Base-by-base conservation (phyloP, 2,888 invertebrate species). In the Drosophila mimetica region DNA sequence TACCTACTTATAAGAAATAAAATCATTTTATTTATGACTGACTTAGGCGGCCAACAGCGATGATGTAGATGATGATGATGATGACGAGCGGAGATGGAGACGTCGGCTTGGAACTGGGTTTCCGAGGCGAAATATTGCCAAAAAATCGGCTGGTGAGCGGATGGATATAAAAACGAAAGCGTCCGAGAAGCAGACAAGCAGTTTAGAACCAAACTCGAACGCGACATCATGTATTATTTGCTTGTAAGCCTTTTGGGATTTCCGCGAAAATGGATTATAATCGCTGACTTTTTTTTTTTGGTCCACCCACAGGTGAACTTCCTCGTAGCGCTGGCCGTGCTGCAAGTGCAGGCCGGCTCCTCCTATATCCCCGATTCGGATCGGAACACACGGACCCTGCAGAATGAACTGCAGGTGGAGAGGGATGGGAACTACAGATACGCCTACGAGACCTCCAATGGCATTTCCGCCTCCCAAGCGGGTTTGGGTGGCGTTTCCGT, bases 381-480 rank as follows among this genome's bases (percentile, higher is more conserved):
- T 61, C 77, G 85, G n/a, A 76, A 84, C 50, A 80, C 84, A 4
- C 75, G 74, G 4, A 86, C 87, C 0, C 28, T 90, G 11, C 83
- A 77, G 11, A 87, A 84, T 28, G 80, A 88, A 18, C 57, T 79
- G 25, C 73, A 81, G 30, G 75, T 89, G 47, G 71, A 79, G 1
- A 61, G 63, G 8, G 89, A 90, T 69, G 89, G 89, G n/a, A 77
- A 75, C 7, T 90, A 89, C 74, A 76, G 64, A 5, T 90, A 89
- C 59, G 77, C 76, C 16, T 90, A 89, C 51, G 88, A 86, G 52
- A 90, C 89, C 0, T 86, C 89, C 25, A 90, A 90, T 69, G 89
- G 89, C 28, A 90, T 90, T 57, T 60, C 74, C 1, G 89, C 79
- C 14, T 55, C 53, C 4, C 89, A 89, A 46, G 55, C 74, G 1